Base-by-base conservation (phyloP, 2,888 invertebrate species). In the Taenaris catops region DNA sequence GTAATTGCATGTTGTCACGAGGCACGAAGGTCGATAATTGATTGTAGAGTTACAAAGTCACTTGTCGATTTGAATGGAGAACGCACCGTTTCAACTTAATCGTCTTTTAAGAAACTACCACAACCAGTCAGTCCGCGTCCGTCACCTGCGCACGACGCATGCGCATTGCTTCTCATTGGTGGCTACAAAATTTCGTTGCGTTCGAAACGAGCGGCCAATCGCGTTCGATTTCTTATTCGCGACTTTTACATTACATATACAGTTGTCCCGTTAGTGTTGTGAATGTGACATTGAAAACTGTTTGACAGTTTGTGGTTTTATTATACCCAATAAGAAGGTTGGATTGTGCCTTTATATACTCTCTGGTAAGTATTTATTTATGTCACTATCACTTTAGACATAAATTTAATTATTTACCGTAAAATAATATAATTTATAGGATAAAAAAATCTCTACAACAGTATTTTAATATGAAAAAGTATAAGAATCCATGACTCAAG, bases 81-180 rank as follows among this genome's bases (percentile, higher is more conserved):
- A 76, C 73, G 73, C 65, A 53, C 56, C 55, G 65, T 35, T 49
- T 66, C 65, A 58, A 64, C 66, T 48, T 43, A 44, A 46, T 42
- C 68, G 70, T 75, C 70, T 64, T 73, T 75, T 71, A 70, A 75
- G 75, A 76, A 75, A 78, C 72, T 66, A 52, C 71, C 61, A 68
- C 19, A 74, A 74, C 46, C 40, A 46, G 55, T 57, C 52, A 59
- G 62, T 79, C 62, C 49, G 69, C 70, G 71, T 64, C 71, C 67
- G 68, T 63, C 75, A 66, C 67, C 65, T 61, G 74, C 61, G 53
- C 66, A 51, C 49, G 62, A 41, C 53, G 56, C 60, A 73, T 71
- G 79, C 71, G 68, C 63, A 63, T 63, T 58, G 63, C 51, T 29
- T 42, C 42, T 37, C 37, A 70, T 76, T 73, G 63, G 72, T 49